Percentiles rank a stretch among this genome's conserved stretches.
phyloP scores from a whole-genome alignment of 2,888 invertebrate species.

The Ceratothoa steindachneri region DNA sequence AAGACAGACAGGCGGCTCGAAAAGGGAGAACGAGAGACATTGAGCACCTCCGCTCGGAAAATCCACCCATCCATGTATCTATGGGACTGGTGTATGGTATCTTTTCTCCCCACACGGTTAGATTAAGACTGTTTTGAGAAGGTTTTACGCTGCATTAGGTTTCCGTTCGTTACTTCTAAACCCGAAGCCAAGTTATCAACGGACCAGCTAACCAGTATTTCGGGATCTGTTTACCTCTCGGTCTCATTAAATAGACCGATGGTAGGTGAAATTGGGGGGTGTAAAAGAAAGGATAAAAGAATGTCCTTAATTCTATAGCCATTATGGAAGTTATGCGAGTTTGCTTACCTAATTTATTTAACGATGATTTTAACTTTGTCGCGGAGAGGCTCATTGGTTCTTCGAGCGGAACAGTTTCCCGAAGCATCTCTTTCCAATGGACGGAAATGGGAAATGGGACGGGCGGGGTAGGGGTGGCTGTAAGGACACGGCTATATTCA shows the following conservation, averaged over 20 bases:
- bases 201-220: too few species aligned
- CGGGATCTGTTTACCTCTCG: too few species aligned
- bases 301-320: conserved; percentile 1
- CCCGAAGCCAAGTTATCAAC: too few species aligned
- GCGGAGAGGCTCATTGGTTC: too few species aligned
- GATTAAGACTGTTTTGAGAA: neutral
- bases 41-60: too few species aligned
- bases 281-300: neutral
- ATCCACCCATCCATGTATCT: neutral
- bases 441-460: too few species aligned
- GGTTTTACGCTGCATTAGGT: neutral
- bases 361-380: too few species aligned
- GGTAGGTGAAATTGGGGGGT: neutral
- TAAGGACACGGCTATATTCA: too few species aligned
- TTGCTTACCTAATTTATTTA: neutral
- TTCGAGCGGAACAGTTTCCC: too few species aligned
- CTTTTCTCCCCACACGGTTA: neutral
- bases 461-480: too few species aligned
- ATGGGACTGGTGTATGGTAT: neutral
- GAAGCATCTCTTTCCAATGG: too few species aligned
- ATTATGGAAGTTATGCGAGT: neutral
- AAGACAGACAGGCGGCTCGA: neutral
- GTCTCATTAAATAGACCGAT: too few species aligned
- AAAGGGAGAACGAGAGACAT: neutral
- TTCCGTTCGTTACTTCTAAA: neutral